Conservation (phyloP, 2,888 invertebrate species). For the Pilophorus perplexus region DNA sequence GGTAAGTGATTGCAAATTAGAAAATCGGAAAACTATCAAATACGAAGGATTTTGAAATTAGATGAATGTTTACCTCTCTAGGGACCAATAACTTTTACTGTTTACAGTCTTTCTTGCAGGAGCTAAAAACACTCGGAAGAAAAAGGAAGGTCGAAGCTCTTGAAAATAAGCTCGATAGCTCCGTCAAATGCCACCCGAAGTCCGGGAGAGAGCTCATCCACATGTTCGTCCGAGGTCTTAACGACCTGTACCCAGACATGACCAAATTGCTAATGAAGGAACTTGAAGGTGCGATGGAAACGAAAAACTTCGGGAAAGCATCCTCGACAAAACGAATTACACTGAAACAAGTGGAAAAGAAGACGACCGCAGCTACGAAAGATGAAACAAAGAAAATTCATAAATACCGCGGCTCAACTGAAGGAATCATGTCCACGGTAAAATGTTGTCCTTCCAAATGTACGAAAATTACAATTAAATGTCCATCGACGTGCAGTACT, state of each 20-base stretch:
- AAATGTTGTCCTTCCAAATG: too few relatives aligned
- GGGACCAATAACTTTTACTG: neutral
- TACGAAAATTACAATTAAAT: too few relatives aligned
- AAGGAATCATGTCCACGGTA: too few relatives aligned
- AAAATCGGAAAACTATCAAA: neutral
- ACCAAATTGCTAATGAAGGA: constrained; percentile 1
- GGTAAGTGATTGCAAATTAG: neutral
- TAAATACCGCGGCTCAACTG: too few relatives aligned
- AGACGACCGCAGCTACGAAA: neutral
- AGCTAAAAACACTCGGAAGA: neutral
- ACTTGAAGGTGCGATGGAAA: constrained; percentile 1
- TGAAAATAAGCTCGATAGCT: constrained; percentile 2
- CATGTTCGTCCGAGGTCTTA: constrained; percentile 21
- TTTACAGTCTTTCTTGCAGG: constrained; percentile 14
- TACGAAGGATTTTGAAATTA: neutral
- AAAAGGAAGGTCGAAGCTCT: neutral
- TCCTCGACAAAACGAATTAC: neutral
- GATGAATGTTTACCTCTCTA: neutral
- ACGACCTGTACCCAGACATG: constrained; percentile 19
- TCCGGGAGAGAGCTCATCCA: constrained; percentile 13
- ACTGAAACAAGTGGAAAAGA: neutral
- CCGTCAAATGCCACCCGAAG: constrained; percentile 8
- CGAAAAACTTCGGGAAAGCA: neutral
- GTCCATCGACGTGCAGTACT: too few relatives aligned
- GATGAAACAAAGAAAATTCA: too few relatives aligned